Conservation (phyloP, 1,140 invertebrate genomes). For the Bombus sylvicola region DNA sequence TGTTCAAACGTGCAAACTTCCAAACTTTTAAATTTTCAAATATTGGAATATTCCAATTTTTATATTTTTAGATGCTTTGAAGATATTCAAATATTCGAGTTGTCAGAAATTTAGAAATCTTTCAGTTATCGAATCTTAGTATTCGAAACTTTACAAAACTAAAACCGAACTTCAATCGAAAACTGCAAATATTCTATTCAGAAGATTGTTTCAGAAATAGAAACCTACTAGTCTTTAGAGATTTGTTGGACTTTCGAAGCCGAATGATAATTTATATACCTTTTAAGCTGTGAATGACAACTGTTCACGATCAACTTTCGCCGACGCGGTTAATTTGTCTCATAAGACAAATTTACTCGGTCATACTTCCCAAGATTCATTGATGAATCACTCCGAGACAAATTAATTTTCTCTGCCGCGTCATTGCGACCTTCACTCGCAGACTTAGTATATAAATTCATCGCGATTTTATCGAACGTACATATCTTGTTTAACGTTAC, state of each 20-base stretch:
- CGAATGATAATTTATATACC: neutral
- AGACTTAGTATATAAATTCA: neutral
- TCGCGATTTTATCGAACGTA: neutral
- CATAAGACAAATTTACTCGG: constrained; percentile 13
- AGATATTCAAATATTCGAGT: too few relatives aligned
- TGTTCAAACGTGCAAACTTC: neutral
- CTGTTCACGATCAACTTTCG: neutral
- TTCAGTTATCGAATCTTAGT: too few relatives aligned
- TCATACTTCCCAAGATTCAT: neutral
- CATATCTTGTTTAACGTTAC: neutral
- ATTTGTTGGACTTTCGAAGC: neutral
- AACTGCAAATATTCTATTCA: too few relatives aligned
- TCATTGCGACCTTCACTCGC: neutral
- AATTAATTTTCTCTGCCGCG: constrained; percentile 6
- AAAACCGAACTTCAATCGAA: too few relatives aligned
- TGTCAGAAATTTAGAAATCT: too few relatives aligned
- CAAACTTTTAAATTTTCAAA: neutral
- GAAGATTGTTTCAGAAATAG: too few relatives aligned
- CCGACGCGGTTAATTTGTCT: neutral
- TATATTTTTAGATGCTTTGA: too few relatives aligned
- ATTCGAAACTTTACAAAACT: too few relatives aligned
- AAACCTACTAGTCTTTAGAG: too few relatives aligned
- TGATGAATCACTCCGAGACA: constrained; percentile 4
- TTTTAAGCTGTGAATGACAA: neutral
- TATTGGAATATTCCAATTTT: too few relatives aligned